Evolutionary conservation across 2,888 invertebrate species (phyloP).

Genomic region (Calameuta idolon): DNA sequence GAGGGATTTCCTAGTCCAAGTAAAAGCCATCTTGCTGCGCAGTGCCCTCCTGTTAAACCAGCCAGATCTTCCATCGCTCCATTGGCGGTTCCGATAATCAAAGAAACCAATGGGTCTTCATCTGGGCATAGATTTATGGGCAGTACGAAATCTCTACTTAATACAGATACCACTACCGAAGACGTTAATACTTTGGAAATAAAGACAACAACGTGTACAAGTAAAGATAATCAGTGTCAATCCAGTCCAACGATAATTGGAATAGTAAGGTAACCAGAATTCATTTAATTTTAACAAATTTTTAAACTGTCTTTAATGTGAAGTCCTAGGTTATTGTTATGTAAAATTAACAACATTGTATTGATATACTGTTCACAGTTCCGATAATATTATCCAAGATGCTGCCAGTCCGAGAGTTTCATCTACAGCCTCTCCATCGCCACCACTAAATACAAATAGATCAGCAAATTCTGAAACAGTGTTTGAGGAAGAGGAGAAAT

Average conservation of each 20-base stretch:
- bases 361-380: not conserved
- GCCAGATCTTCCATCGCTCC: constrained; percentile 49
- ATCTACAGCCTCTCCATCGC: constrained; percentile 55
- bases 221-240: too few relatives aligned
- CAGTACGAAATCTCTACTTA: too few relatives aligned
- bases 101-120: constrained; percentile 30
- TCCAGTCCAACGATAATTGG: too few relatives aligned
- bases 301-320: too few relatives aligned
- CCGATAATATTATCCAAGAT: constrained; percentile 30
- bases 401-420: constrained; percentile 54
- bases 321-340: too few relatives aligned
- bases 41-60: constrained; percentile 56
- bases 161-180: too few relatives aligned
- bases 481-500: constrained; percentile 19
- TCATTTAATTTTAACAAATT: too few relatives aligned
- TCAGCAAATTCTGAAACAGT: constrained; percentile 22
- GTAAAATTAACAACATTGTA: too few relatives aligned
- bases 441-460: constrained; percentile 34
- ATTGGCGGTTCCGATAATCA: constrained; percentile 52
- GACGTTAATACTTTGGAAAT: too few relatives aligned
- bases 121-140: too few relatives aligned
- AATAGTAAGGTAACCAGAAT: too few relatives aligned
- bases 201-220: too few relatives aligned
- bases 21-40: constrained; percentile 54
- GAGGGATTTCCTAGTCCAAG: constrained; percentile 17